Conservation (phyloP, 2,888 invertebrate species). For the Drosophila mimica region DNA sequence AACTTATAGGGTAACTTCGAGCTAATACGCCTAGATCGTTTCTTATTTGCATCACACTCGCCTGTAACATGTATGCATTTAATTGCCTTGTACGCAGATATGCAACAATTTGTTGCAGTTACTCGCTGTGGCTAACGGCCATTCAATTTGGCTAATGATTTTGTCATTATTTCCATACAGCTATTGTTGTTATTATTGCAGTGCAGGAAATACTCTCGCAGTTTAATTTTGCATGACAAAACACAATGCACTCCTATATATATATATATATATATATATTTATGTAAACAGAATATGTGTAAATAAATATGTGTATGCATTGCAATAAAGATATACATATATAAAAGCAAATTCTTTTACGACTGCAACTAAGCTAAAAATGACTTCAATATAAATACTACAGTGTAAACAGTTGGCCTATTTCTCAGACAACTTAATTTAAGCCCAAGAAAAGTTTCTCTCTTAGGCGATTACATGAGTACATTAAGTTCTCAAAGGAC, state of each 20-base stretch:
- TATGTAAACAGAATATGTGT: neutral
- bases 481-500: neutral
- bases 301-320: constrained; percentile 14
- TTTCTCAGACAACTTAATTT: neutral
- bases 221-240: constrained; percentile 42
- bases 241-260: constrained; percentile 20
- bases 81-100: constrained; percentile 36
- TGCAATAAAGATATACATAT: neutral
- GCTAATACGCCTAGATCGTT: neutral
- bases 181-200: constrained; percentile 54
- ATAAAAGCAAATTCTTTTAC: neutral
- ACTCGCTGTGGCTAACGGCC: constrained; percentile 26
- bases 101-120: constrained; percentile 65
- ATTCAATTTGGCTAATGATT: constrained; percentile 67
- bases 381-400: neutral
- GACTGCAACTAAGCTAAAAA: neutral
- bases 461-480: neutral
- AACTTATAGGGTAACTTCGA: neutral
- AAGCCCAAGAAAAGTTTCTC: neutral
- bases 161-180: constrained; percentile 52
- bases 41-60: constrained; percentile 18
- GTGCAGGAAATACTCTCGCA: constrained; percentile 63
- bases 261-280: neutral
- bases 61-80: constrained; percentile 21
- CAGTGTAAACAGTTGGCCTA: neutral